A percentile compares a stretch with the other conserved stretches of the same genome.
These are phyloP conservation scores for Lypha dubia DNA, from an alignment of 2,888 invertebrate species.

Conservation along the genomic window DNA sequence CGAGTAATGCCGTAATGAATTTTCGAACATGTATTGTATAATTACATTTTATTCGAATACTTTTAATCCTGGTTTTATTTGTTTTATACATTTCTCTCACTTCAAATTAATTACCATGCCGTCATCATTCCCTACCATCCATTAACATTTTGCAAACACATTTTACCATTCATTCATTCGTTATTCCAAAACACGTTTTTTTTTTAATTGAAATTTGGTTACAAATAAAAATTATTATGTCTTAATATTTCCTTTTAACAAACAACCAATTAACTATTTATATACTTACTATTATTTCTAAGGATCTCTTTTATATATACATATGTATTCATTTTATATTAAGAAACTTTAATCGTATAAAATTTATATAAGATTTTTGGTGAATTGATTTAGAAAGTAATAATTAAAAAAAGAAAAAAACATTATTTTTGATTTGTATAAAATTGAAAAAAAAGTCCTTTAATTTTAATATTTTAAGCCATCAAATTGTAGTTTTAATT, in stretches of 20 bases:
- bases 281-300: conserved; percentile 49
- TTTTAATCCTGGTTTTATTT: not conserved
- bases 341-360: conserved; percentile 25
- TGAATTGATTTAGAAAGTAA: conserved; percentile 45
- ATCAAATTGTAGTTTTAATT: not conserved
- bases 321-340: conserved; percentile 45
- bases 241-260: conserved; percentile 17
- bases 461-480: not conserved
- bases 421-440: too few species aligned
- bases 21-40: not conserved
- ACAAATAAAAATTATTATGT: conserved; percentile 8
- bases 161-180: conserved; percentile 49
- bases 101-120: conserved; percentile 4
- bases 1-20: not conserved
- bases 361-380: too few species aligned
- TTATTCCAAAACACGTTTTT: conserved; percentile 31
- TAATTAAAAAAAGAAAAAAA: conserved; percentile 4
- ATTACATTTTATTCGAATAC: not conserved
- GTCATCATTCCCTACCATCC: not conserved
- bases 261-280: not conserved
- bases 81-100: conserved; percentile 5
- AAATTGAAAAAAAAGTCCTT: conserved; percentile 43
- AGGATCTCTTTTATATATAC: not conserved
- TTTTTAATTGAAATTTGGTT: conserved; percentile 12
- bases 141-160: conserved; percentile 18